Evolutionary conservation across 2,113 vertebrate species (phyloP), one percentile per base, ranked within the genome.

Genomic region (Rattus norvegicus): DNA sequence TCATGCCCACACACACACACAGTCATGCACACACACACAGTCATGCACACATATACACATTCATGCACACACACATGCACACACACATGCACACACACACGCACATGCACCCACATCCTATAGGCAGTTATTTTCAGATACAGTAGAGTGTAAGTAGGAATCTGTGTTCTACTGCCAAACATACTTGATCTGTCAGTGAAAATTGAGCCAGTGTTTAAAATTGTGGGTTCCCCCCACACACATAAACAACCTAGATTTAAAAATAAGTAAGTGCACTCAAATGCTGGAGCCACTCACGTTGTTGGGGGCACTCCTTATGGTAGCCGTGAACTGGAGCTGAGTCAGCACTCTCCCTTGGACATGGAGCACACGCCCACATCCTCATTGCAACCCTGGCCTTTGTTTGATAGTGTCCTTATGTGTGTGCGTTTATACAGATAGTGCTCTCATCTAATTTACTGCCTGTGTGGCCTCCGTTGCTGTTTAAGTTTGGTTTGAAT

Each of bases 61-160:
- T 7, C 52, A 54, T 54, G 52, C 52, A n/a, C 7, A n/a, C 36
- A n/a, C 70, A 72, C 36, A 12, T 2, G 3, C 65, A 12, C 9
- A 4, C 33, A 67, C 39, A 65, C 83, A 86, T 14, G 19, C 30
- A n/a, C 2, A 24, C 17, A 5, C 16, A 13, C 83, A 69, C 10
- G 39, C 3, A 43, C 22, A 63, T 4, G 13, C 22, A 63, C 73
- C 26, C 36, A 13, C 17, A 49, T 88, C n/a, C 59, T 80, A 72
- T 56, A 33, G n/a, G 85, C 89, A 88, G 39, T 93, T 56, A 81
- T 72, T 79, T 69, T 95, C 61, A 95, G 86, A 56, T 26, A 90
- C 59, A 69, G 47, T 72, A 52, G 65, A 81, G 20, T 92, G 16
- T 36, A 86, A 94, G 56, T 77, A 91, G 47, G 88, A 3, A 65